phyloP scores from a whole-genome alignment of 2,888 invertebrate species.

The Baccha elongata region DNA sequence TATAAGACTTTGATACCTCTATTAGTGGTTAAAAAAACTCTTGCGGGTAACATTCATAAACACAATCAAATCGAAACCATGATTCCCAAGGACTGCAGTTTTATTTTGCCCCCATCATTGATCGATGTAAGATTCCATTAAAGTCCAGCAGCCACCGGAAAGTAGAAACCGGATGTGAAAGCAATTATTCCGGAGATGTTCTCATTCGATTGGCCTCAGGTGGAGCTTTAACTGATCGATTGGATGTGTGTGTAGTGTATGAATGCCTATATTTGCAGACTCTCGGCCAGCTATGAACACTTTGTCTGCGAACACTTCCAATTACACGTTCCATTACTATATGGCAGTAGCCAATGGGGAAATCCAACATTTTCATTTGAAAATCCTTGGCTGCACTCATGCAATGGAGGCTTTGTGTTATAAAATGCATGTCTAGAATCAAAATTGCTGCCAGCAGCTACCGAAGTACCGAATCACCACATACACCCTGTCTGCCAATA shows the following conservation, averaged over 20 bases:
- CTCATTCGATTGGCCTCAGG: constrained; percentile 63
- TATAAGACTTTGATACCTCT: too few species aligned
- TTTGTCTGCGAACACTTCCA: constrained; percentile 69
- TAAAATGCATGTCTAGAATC: constrained; percentile 20
- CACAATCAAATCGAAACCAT: constrained; percentile 29
- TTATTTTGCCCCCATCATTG: constrained; percentile 44
- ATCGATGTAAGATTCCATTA: constrained; percentile 53
- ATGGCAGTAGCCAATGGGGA: constrained; percentile 59
- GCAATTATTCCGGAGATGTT: constrained; percentile 63
- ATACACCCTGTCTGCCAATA: constrained; percentile 48
- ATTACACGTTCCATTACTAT: constrained; percentile 69
- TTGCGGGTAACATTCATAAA: too few species aligned
- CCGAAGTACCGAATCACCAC: constrained; percentile 34
- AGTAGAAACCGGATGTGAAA: constrained; percentile 44
- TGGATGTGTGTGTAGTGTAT: constrained; percentile 53
- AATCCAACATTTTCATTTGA: constrained; percentile 67
- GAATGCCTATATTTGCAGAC: constrained; percentile 39
- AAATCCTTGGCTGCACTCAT: constrained; percentile 57
- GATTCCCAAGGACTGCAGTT: constrained; percentile 13
- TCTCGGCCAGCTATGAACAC: constrained; percentile 56
- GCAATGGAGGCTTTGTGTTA: constrained; percentile 39
- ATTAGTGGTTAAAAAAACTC: too few species aligned
- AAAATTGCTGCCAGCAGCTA: constrained; percentile 47
- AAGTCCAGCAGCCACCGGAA: constrained; percentile 18
- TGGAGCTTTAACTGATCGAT: constrained; percentile 36